Evolutionary conservation across 2,797 vertebrate genomes (phyloP), one percentile per base, ranked within the genome.

Genomic region (Sebastes steindachneri): DNA sequence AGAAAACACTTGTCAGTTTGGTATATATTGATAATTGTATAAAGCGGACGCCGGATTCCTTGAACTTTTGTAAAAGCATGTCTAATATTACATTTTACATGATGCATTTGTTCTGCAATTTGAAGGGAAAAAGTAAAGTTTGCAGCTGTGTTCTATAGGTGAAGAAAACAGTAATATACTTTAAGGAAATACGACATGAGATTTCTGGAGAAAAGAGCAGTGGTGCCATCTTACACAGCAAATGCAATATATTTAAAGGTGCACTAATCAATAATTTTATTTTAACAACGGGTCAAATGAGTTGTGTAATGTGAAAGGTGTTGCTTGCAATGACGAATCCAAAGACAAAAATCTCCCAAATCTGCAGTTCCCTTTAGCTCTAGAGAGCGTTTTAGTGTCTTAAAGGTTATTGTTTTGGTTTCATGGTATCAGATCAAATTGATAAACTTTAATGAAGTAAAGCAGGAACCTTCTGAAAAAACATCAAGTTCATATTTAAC

Each of bases 391-490:
- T 37, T 15, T 23, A 37, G 31, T 12, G 7, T 35, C 60, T 6
- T 25, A 0, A 0, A 5, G 12, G 0, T 19, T 4, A 14, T 9
- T 37, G 15, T 58, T 41, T n/a, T 53, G 45, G 26, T 29, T 70
- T n/a, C 19, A 17, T 9, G 5, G 58, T 29, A 31, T 28, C 17
- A 48, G 1, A 4, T 0, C 15, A 66, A 19, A 66, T 26, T 11
- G 12, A 65, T 45, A 1, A 26, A 59, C 29, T 1, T 60, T 60
- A 31, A 29, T 29, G 9, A 7, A 37, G 37, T 63, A 15, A 37
- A 63, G 11, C 37, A 48, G 25, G 25, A 66, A 19, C 23, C 37
- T 3, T 67, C 15, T 11, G 10, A 23, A 4, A 48, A 31, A 12
- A n/a, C 12, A 54, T 68, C 12, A 23, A 68, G 54, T 68, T 23